Conservation (phyloP, 2,888 invertebrate genomes). For the Stenchaetothrips biformis region DNA sequence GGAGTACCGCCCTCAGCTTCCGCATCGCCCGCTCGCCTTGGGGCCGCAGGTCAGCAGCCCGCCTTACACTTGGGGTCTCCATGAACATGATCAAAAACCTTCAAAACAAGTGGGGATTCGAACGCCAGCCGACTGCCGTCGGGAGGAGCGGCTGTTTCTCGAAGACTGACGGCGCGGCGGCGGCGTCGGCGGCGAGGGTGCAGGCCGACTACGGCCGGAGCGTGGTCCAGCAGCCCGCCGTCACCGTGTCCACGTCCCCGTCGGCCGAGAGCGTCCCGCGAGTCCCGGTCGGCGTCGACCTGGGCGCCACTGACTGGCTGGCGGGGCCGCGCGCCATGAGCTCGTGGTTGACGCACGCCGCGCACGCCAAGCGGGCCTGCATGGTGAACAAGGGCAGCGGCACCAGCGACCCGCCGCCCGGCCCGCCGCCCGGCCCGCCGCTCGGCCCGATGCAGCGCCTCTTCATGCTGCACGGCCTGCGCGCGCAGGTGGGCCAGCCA, state of each 20-base stretch:
- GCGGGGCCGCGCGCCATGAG: neutral
- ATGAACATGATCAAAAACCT: too few relatives aligned
- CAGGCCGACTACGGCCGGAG: neutral
- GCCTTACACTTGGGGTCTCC: too few relatives aligned
- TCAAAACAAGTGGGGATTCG: too few relatives aligned
- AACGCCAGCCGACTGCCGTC: too few relatives aligned
- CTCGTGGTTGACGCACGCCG: neutral
- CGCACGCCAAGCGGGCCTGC: neutral
- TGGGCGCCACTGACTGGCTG: neutral
- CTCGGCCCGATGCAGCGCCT: neutral
- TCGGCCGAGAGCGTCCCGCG: neutral
- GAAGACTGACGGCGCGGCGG: too few relatives aligned
- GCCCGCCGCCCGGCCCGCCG: neutral
- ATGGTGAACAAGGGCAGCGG: neutral
- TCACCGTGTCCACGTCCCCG: neutral
- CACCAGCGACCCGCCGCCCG: neutral
- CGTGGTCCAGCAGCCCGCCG: neutral
- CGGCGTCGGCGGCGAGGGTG: neutral
- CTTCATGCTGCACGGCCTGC: neutral
- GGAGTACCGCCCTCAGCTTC: neutral
- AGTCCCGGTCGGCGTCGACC: neutral
- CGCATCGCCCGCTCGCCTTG: neutral
- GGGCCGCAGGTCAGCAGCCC: neutral
- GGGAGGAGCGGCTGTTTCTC: too few relatives aligned
- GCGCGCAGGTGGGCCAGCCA: neutral